Evolutionary conservation across 2,113 vertebrate genomes (phyloP).

Genomic region (Channa maculata): DNA sequence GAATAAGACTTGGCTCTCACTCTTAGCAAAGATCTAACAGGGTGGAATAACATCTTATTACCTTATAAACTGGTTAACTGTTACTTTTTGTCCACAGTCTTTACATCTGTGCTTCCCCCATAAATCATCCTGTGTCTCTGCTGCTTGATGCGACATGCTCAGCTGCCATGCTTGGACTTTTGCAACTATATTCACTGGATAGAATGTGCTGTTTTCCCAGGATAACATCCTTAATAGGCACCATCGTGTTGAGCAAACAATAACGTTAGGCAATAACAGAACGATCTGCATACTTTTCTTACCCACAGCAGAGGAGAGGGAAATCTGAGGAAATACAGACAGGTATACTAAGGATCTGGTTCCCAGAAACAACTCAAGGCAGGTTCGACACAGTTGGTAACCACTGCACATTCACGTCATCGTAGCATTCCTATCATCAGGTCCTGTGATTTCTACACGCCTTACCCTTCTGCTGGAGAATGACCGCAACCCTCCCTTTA

Average conservation of each 20-base stretch:
- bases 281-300: slow-evolving; percentile 1
- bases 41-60: slow-evolving; percentile 57
- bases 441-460: slow-evolving; percentile 14
- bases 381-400: slow-evolving; percentile 18
- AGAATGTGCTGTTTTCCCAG: slow-evolving; percentile 33
- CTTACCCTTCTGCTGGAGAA: slow-evolving; percentile 19
- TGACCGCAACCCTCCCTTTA: slow-evolving; percentile 33
- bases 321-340: slow-evolving; percentile 10
- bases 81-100: slow-evolving; percentile 45
- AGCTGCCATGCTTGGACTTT: slow-evolving; percentile 34
- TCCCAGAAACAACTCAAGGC: slow-evolving; percentile 4
- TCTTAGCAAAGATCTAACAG: slow-evolving; percentile 36
- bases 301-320: background rate
- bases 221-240: slow-evolving; percentile 29
- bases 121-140: slow-evolving; percentile 2
- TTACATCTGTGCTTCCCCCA: slow-evolving; percentile 43
- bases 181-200: slow-evolving; percentile 25
- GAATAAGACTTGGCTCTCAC: slow-evolving; percentile 25
- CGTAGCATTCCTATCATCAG: slow-evolving; percentile 39
- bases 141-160: slow-evolving; percentile 40
- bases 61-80: slow-evolving; percentile 16
- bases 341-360: slow-evolving; percentile 16
- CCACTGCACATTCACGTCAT: background rate
- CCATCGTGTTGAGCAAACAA: slow-evolving; percentile 42
- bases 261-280: slow-evolving; percentile 19